phyloP scores from a whole-genome alignment of 2,888 invertebrate species.

The Drosophila nigricruria region DNA sequence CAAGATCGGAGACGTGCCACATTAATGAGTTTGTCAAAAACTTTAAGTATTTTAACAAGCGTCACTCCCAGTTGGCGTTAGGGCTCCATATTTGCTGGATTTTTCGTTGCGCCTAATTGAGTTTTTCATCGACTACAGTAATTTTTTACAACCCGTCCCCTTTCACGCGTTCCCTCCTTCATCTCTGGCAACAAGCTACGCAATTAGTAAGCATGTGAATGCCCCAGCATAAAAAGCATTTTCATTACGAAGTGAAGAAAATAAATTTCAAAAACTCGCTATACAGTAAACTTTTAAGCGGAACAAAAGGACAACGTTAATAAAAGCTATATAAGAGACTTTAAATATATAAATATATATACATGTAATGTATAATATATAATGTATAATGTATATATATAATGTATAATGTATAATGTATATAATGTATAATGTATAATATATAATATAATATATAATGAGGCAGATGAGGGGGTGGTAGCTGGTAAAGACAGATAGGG shows the following conservation, averaged over 20 bases:
- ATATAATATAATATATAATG: too few species aligned
- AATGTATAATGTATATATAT: too few species aligned
- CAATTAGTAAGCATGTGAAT: conserved; percentile 50
- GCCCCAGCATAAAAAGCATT: conserved; percentile 63
- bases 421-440: too few species aligned
- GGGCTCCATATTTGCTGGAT: background rate
- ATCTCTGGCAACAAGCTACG: background rate
- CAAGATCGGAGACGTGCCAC: conserved; percentile 5
- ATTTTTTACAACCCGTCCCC: too few species aligned
- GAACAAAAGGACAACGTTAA: conserved; percentile 8
- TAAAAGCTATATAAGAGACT: background rate
- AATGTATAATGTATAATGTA: too few species aligned
- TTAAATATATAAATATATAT: background rate
- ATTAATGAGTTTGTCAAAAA: conserved; percentile 53
- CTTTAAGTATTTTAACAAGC: conserved; percentile 56
- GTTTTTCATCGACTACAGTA: conserved; percentile 53
- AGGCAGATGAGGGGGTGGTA: too few species aligned
- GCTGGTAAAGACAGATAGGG: background rate
- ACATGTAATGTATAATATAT: too few species aligned
- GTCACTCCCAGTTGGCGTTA: conserved; percentile 5
- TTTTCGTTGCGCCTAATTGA: conserved; percentile 67
- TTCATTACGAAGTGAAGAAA: conserved; percentile 60
- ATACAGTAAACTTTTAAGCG: conserved; percentile 30
- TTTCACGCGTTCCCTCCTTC: too few species aligned
- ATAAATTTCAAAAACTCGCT: conserved; percentile 57